Base-by-base conservation (phyloP, 1,140 invertebrate genomes). In the Campoletis sonorensis region DNA sequence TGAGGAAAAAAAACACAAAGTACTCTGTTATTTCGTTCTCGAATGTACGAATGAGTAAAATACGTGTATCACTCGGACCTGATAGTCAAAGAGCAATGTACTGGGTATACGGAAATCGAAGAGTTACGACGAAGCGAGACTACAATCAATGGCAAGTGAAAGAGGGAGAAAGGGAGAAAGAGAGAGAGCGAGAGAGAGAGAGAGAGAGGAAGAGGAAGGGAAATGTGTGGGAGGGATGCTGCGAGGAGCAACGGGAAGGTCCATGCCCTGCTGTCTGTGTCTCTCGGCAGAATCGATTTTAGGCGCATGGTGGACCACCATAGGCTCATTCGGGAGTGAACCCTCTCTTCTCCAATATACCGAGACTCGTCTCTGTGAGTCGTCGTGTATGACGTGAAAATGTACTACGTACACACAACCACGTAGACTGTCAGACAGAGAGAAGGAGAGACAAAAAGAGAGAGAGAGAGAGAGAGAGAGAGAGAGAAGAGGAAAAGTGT, bases 231-330 rank as follows among this genome's bases (percentile, higher is more conserved):
- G 30, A 75, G 21, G 33, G 72, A 75, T 58, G 72, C 61, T 64
- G 72, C 21, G 16, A 75, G 45, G 75, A 79, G 80, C 21, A 15
- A 26, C 61, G 61, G 61, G 51, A 64, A 64, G 61, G 80, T 81
- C 75, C 80, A 81, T 81, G 75, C 80, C 80, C 75, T 40, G 80
- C 72, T 75, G 71, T 81, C 80, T 78, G 80, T 77, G 80, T 81
- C 80, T 79, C 80, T 81, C 80, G 72, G 21, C 72, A 30, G 80
- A 79, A 81, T 81, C 80, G 80, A 81, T 81, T 81, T 81, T 81
- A 79, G 75, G 80, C 75, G 80, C 80, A 58, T 78, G 72, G 72
- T 75, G 75, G 80, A 81, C 79, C 67, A 72, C 79, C 68, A 72
- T 72, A 80, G 79, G 68, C 79, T 61, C 79, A 30, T 80, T 33